Percentiles rank a stretch among this genome's conserved stretches.
phyloP scores from a whole-genome alignment of 1,140 invertebrate species.

The Drosophila pseudoobscura region DNA sequence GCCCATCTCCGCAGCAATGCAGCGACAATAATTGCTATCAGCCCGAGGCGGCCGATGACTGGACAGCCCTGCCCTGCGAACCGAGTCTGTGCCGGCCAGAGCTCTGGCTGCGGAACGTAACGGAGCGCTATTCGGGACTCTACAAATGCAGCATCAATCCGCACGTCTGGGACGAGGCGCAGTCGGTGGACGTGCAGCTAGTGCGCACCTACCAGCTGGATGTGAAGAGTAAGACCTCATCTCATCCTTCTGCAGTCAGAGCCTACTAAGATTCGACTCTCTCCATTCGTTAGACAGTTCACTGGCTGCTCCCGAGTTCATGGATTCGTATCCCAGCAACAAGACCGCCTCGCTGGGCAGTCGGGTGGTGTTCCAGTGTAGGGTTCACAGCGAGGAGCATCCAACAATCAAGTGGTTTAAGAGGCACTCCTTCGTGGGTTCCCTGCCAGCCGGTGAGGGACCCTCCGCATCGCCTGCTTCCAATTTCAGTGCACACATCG shows the following conservation, averaged over 20 bases:
- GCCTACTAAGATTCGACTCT: not conserved
- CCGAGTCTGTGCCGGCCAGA: slow-evolving; percentile 67
- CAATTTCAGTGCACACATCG: slow-evolving; percentile 69
- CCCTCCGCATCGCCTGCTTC: slow-evolving; percentile 1
- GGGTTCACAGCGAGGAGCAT: slow-evolving; percentile 74
- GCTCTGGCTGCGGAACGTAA: slow-evolving; percentile 70
- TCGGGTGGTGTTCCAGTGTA: slow-evolving; percentile 75
- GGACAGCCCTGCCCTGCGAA: slow-evolving; percentile 74
- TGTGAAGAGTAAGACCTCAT: slow-evolving; percentile 62
- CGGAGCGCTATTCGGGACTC: slow-evolving; percentile 76
- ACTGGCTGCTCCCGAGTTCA: slow-evolving; percentile 67
- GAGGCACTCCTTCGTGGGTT: slow-evolving; percentile 28
- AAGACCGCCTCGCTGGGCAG: slow-evolving; percentile 47
- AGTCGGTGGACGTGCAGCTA: slow-evolving; percentile 66
- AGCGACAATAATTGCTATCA: slow-evolving; percentile 71
- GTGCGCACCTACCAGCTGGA: slow-evolving; percentile 77
- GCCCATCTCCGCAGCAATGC: slow-evolving; percentile 57
- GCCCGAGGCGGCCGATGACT: slow-evolving; percentile 54
- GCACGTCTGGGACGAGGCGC: slow-evolving; percentile 45
- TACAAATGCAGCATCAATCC: slow-evolving; percentile 79
- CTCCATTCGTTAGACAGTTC: slow-evolving; percentile 53
- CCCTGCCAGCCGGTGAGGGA: slow-evolving; percentile 16
- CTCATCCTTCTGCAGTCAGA: not conserved
- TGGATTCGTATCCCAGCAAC: slow-evolving; percentile 73
- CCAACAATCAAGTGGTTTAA: slow-evolving; percentile 80